Conservation (phyloP, 2,888 invertebrate species). For the Coenonympha arcania region DNA sequence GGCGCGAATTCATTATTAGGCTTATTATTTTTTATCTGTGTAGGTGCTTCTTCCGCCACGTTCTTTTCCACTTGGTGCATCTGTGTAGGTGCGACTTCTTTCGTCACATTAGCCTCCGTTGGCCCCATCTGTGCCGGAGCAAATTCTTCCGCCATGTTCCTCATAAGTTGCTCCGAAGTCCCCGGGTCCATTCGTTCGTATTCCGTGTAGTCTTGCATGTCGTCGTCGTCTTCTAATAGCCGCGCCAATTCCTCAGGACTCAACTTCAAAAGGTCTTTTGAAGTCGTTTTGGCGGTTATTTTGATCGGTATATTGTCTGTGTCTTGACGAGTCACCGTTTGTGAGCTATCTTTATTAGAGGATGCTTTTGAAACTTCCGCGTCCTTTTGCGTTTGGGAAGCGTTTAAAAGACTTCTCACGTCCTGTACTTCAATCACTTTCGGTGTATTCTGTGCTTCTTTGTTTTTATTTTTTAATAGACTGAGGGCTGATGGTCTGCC, state of each 20-base stretch:
- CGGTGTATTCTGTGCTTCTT: too few species aligned
- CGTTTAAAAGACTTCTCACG: too few species aligned
- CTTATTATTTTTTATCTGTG: too few species aligned
- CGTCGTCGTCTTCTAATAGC: not conserved
- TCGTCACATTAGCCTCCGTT: not conserved
- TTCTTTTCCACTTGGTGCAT: not conserved
- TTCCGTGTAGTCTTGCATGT: not conserved
- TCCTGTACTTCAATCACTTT: too few species aligned
- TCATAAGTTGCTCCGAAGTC: too few species aligned
- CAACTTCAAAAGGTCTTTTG: not conserved
- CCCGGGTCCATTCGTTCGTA: too few species aligned
- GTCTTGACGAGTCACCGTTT: too few species aligned
- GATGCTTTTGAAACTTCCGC: not conserved
- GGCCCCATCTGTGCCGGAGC: not conserved
- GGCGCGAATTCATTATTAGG: not conserved
- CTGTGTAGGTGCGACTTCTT: not conserved
- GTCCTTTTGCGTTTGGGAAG: too few species aligned
- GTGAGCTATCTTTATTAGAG: not conserved
- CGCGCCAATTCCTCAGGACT: not conserved
- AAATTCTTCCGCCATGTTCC: too few species aligned
- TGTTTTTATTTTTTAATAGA: too few species aligned
- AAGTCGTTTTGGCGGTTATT: not conserved
- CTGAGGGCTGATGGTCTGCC: too few species aligned
- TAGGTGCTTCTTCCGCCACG: not conserved
- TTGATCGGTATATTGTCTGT: not conserved